Conservation (phyloP, 2,888 invertebrate species). For the Nomada fucata region DNA sequence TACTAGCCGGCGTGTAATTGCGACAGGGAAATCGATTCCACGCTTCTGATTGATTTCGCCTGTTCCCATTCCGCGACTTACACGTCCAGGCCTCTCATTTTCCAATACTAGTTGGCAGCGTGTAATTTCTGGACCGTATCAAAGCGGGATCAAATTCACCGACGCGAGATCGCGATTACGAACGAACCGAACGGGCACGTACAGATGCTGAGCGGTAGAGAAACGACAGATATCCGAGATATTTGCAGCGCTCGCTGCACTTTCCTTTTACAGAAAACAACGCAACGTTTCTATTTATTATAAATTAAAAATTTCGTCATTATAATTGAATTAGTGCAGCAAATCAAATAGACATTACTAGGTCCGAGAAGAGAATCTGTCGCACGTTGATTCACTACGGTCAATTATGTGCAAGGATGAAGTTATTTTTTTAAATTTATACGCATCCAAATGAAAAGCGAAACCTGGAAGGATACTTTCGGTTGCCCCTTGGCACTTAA, state of each 20-base stretch:
- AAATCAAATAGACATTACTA: no score
- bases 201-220: background rate
- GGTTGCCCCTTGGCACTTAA: no score
- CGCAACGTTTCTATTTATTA: no score
- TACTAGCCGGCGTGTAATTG: constrained; percentile 40
- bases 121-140: constrained; percentile 17
- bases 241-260: background rate
- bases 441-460: no score
- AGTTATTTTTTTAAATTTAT: no score
- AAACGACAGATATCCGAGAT: constrained; percentile 25
- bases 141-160: background rate
- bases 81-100: constrained; percentile 27
- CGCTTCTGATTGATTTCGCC: constrained; percentile 44
- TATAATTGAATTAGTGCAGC: no score
- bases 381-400: no score
- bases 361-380: no score
- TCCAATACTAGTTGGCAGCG: constrained; percentile 6
- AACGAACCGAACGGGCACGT: background rate
- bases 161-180: background rate
- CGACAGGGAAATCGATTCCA: constrained; percentile 34
- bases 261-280: constrained; percentile 7
- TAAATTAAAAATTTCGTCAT: no score
- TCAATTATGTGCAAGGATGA: no score
- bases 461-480: no score
- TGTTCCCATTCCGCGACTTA: constrained; percentile 37